Base-by-base conservation (phyloP, 2,113 vertebrate species). In the Neopipo cinnamomea region DNA sequence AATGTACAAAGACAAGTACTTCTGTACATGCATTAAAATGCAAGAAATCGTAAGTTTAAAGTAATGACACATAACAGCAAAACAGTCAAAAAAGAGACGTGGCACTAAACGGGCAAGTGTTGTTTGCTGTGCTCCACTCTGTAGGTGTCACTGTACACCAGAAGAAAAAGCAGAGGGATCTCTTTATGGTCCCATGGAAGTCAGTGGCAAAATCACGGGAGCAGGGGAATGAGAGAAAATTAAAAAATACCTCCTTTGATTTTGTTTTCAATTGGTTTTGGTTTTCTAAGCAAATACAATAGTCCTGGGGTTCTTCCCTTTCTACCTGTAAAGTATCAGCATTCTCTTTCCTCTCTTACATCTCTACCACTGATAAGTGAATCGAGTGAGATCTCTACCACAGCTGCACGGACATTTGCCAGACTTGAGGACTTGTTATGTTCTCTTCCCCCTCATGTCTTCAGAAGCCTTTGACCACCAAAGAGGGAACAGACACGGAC, bases 111-210 rank as follows among this genome's bases (percentile, higher is more conserved):
- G 44, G 42, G 39, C 47, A 91, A 91, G 52, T 39, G 24, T 58
- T 58, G n/a, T 21, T 55, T 77, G 30, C 68, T 85, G 31, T n/a
- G 28, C 56, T 82, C n/a, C 28, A 37, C 59, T 85, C 96, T 95
- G 89, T 88, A 97, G 96, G 93, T 94, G 97, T 96, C 95, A 96
- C 95, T 97, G 61, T 75, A 25, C 30, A 85, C 95, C 74, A 95
- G 42, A 76, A 70, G n/a, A 88, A 77, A 71, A 61, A 59, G 44
- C 55, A 90, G 56, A 88, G 58, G 49, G 11, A n/a, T 28, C 17
- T 59, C n/a, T 61, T 82, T 16, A 30, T 9, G 23, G 13, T 70
- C 23, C 47, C 46, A 44, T 2, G 1, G 2, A 62, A 93, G 25
- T 59, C 62, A 85, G 23, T 15, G 17, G 25, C 22, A 83, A 82